A percentile compares a stretch with the other conserved stretches of the same genome.
phyloP scores from a whole-genome alignment of 1,140 invertebrate species.

The Drosophila pallidifrons region DNA sequence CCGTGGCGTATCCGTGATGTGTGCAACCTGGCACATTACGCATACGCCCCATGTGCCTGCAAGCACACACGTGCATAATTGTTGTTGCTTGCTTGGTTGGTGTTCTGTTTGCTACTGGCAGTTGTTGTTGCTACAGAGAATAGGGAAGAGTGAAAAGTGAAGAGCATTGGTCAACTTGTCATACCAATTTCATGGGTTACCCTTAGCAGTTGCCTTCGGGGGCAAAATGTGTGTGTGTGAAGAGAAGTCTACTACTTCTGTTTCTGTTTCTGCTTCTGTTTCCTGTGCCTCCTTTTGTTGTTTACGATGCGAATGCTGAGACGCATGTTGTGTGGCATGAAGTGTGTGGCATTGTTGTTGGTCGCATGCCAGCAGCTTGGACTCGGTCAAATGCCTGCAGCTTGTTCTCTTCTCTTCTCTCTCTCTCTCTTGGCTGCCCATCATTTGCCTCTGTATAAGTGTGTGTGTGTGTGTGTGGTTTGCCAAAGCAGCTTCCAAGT shows the following conservation, averaged over 20 bases:
- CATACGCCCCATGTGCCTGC: slow-evolving; percentile 36
- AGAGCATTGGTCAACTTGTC: slow-evolving; percentile 69
- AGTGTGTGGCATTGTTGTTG: too few species aligned
- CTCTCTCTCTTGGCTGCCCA: slow-evolving; percentile 6
- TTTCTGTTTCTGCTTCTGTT: slow-evolving; percentile 17
- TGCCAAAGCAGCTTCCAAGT: slow-evolving; percentile 69
- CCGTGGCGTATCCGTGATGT: slow-evolving; percentile 40
- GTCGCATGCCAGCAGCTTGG: neutral
- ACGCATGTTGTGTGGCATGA: too few species aligned
- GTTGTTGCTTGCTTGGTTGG: slow-evolving; percentile 12
- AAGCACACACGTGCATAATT: slow-evolving; percentile 9
- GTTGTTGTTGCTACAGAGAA: slow-evolving; percentile 1
- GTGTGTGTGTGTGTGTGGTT: slow-evolving; percentile 30
- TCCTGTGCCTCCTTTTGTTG: slow-evolving; percentile 25
- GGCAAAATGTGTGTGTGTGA: neutral
- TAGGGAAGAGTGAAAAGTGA: neutral
- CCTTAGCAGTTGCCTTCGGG: slow-evolving; percentile 2
- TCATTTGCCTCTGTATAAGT: neutral
- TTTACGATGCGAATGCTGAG: slow-evolving; percentile 18
- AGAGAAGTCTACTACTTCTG: neutral
- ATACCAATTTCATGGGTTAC: slow-evolving; percentile 68
- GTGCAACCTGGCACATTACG: slow-evolving; percentile 10
- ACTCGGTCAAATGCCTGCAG: slow-evolving; percentile 23
- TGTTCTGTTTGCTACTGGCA: neutral
- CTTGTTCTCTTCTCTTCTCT: slow-evolving; percentile 15